Percentiles rank a stretch among this genome's conserved stretches.
These are phyloP conservation scores for Andrena dorsata DNA, from an alignment of 2,888 invertebrate species.

Conservation along the genomic window DNA sequence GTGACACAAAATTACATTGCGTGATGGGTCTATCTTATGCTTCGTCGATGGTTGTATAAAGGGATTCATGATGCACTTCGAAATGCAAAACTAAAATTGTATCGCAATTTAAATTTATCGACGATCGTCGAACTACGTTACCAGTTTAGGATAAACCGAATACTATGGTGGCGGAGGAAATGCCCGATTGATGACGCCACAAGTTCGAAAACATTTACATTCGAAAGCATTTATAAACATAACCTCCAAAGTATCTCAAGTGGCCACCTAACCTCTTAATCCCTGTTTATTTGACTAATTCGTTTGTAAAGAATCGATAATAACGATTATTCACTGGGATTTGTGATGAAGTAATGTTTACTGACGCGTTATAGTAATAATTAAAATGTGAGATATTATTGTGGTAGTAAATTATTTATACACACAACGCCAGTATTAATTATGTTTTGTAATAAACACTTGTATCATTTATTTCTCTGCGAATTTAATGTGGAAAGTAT, in stretches of 20 bases:
- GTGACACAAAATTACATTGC: no score
- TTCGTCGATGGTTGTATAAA: no score
- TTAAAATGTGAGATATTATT: not conserved
- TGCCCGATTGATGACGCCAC: no score
- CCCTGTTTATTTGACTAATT: not conserved
- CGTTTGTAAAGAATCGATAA: not conserved
- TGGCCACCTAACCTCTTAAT: not conserved
- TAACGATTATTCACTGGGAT: no score
- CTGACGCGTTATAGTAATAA: not conserved
- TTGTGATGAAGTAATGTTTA: not conserved
- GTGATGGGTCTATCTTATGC: no score
- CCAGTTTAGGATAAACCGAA: not conserved
- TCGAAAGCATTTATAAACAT: not conserved
- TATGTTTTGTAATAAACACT: not conserved
- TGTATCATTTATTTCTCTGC: not conserved
- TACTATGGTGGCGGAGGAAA: no score
- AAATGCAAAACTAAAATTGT: not conserved
- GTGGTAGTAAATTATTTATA: not conserved
- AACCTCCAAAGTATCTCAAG: not conserved
- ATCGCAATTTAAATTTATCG: not conserved
- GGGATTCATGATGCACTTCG: not conserved
- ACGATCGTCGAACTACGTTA: no score
- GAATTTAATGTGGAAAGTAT: not conserved
- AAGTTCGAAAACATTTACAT: not conserved
- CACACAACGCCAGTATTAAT: not conserved